phyloP scores from a whole-genome alignment of 2,888 invertebrate species.

The Trichacis sp. region DNA sequence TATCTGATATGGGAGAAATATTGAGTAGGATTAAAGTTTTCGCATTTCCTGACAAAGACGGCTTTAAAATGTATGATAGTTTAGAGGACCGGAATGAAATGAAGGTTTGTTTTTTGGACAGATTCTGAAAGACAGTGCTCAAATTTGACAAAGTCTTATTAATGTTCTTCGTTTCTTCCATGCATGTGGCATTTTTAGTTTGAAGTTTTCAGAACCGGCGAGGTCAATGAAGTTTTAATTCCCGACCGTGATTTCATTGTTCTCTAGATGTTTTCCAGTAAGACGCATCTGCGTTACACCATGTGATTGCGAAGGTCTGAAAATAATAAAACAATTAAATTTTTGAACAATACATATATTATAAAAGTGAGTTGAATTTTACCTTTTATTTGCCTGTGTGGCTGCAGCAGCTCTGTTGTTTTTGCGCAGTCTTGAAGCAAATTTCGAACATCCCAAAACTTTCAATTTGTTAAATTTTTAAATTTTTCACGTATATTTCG shows the following conservation, averaged over 20 bases:
- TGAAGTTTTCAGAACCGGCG: constrained; percentile 87
- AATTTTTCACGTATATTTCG: constrained; percentile 81
- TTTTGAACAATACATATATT: too few relatives aligned
- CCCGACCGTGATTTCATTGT: constrained; percentile 76
- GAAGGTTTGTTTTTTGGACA: constrained; percentile 85
- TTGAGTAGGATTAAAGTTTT: constrained; percentile 95
- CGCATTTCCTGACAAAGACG: constrained; percentile 89
- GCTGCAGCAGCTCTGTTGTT: constrained; percentile 85
- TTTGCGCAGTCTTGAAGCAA: constrained; percentile 80
- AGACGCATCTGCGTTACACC: constrained; percentile 80
- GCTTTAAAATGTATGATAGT: constrained; percentile 88
- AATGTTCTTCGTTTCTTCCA: constrained; percentile 87
- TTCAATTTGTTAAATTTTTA: constrained; percentile 76
- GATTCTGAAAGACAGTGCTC: constrained; percentile 84
- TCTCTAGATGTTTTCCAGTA: constrained; percentile 75
- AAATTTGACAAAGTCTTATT: constrained; percentile 87
- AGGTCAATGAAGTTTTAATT: constrained; percentile 87
- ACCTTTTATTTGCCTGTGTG: constrained; percentile 80
- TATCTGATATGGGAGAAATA: constrained; percentile 88
- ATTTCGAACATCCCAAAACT: constrained; percentile 77
- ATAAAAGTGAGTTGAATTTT: too few relatives aligned
- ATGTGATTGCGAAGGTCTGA: constrained; percentile 75
- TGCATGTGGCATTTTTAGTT: constrained; percentile 73
- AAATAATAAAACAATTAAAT: too few relatives aligned
- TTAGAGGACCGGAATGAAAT: constrained; percentile 92